A percentile compares a stretch with the other conserved stretches of the same genome.
phyloP scores from a whole-genome alignment of 2,797 vertebrate species.

The Poeciliopsis paucimaculata region DNA sequence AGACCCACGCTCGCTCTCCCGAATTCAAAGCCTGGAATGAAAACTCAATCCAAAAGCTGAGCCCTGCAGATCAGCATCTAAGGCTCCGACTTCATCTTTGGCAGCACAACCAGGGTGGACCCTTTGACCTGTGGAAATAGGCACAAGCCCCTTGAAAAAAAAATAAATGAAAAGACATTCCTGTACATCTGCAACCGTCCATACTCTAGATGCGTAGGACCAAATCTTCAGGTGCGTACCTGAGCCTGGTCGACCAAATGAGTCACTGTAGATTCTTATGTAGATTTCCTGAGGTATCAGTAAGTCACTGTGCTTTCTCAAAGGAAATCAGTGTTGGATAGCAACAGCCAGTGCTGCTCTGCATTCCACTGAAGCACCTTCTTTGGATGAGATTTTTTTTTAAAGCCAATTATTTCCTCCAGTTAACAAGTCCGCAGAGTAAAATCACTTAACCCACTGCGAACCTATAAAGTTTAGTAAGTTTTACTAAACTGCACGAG shows the following conservation, averaged over 20 bases:
- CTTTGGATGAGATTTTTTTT: background rate
- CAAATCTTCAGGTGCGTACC: background rate
- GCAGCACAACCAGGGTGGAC: background rate
- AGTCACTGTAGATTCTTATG: background rate
- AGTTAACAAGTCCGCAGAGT: background rate
- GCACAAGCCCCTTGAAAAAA: background rate
- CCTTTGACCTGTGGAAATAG: background rate
- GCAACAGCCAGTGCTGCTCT: background rate
- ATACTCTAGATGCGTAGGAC: background rate
- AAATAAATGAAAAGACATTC: background rate
- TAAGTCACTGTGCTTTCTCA: background rate
- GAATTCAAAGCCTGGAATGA: constrained; percentile 28
- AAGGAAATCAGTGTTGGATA: background rate
- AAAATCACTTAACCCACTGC: background rate
- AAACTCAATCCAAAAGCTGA: constrained; percentile 28
- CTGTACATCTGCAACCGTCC: background rate
- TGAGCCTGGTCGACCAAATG: background rate
- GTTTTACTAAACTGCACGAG: background rate
- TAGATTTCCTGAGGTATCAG: background rate
- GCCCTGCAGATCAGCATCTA: constrained; percentile 15
- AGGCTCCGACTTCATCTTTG: background rate
- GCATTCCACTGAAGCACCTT: background rate
- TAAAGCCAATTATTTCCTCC: background rate
- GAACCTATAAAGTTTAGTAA: background rate
- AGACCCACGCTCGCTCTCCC: constrained; percentile 35